These are phyloP conservation scores for Anthoscopus minutus DNA, from an alignment of 2,113 vertebrate species.

Conservation along the genomic window DNA sequence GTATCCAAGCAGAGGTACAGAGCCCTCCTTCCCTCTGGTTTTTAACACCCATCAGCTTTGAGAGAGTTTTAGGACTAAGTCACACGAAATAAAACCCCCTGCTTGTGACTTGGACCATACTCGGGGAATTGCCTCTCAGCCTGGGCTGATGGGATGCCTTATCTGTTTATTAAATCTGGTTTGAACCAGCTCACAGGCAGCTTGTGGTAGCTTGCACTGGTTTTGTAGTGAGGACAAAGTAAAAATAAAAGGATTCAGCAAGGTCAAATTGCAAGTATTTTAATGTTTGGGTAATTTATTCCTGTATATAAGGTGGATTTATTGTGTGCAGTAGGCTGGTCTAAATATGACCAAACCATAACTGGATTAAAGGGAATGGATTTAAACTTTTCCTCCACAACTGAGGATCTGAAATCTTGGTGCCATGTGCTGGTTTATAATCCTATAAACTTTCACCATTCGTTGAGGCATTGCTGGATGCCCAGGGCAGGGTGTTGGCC, in stretches of 20 bases:
- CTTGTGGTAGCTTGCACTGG: neutral
- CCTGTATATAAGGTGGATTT: neutral
- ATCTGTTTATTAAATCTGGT: slow-evolving; percentile 3
- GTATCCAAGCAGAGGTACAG: slow-evolving; percentile 85
- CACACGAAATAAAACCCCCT: neutral
- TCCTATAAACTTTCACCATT: neutral
- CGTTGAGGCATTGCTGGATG: neutral
- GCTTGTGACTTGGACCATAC: neutral
- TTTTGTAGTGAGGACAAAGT: neutral
- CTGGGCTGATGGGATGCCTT: neutral
- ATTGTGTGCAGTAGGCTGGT: neutral
- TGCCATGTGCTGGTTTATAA: neutral
- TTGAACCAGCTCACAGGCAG: neutral
- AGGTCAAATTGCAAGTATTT: neutral
- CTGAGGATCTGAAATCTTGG: neutral
- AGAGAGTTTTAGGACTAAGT: neutral
- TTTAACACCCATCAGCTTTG: neutral
- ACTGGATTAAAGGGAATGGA: neutral
- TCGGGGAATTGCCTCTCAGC: slow-evolving; percentile 1
- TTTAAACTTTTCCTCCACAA: neutral
- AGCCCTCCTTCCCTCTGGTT: neutral
- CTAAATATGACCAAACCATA: neutral
- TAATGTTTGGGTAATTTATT: neutral
- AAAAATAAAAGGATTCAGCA: neutral
- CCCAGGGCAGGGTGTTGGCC: neutral